Conservation (phyloP, 2,113 vertebrate species). For the Corythoichthys haematopterus region DNA sequence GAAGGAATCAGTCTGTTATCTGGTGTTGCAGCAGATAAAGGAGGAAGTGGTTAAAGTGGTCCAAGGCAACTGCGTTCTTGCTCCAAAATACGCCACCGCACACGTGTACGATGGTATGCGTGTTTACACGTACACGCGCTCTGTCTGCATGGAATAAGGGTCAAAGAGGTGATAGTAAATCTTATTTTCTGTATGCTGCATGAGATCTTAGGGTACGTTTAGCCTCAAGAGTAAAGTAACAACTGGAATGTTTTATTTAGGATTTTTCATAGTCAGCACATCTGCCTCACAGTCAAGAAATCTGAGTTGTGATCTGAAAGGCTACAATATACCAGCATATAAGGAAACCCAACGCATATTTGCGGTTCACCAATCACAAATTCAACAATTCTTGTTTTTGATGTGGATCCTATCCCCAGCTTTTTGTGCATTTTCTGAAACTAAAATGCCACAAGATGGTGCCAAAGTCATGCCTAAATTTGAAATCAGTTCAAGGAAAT, state of each 20-base stretch:
- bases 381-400: too few relatives aligned
- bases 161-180: slow-evolving; percentile 31
- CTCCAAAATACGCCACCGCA: slow-evolving; percentile 22
- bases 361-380: too few relatives aligned
- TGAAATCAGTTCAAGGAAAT: not conserved
- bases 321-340: too few relatives aligned
- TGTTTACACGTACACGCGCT: not conserved
- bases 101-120: slow-evolving; percentile 14
- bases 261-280: not conserved
- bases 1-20: slow-evolving; percentile 58
- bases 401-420: not conserved
- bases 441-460: not conserved
- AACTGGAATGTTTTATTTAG: not conserved
- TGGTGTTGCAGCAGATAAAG: slow-evolving; percentile 53
- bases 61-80: slow-evolving; percentile 24
- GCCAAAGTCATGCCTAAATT: not conserved
- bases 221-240: not conserved
- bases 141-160: slow-evolving; percentile 14
- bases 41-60: slow-evolving; percentile 61
- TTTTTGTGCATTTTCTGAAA: not conserved
- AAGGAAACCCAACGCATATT: too few relatives aligned
- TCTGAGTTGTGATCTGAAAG: not conserved
- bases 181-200: slow-evolving; percentile 34
- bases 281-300: not conserved
- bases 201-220: not conserved